Percentiles rank a stretch among this genome's conserved stretches.
These are phyloP conservation scores for Plutella xylostella DNA, from an alignment of 2,888 invertebrate genomes.

Conservation along the genomic window DNA sequence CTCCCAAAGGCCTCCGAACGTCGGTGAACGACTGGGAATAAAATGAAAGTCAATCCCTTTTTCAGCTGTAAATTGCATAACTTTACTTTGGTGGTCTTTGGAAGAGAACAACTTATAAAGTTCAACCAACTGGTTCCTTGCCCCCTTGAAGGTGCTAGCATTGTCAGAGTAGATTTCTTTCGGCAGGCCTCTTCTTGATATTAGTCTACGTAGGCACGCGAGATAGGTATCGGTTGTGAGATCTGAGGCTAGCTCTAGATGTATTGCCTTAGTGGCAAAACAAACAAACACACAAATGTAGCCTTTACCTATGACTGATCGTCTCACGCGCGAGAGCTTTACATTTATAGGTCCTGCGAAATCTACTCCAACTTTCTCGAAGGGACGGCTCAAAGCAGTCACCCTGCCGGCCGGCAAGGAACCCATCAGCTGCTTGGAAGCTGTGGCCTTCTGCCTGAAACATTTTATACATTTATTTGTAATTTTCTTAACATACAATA, in stretches of 20 bases:
- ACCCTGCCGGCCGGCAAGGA: slow-evolving; percentile 13
- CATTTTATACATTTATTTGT: slow-evolving; percentile 18
- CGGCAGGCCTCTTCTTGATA: not conserved
- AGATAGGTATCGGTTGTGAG: slow-evolving; percentile 2
- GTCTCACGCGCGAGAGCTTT: slow-evolving; percentile 13
- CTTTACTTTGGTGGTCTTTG: not conserved
- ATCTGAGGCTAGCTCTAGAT: slow-evolving; percentile 11
- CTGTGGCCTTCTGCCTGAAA: slow-evolving; percentile 15
- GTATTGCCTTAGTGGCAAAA: slow-evolving; percentile 14
- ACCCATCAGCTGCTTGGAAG: slow-evolving; percentile 17
- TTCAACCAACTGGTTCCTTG: not conserved
- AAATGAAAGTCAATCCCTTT: not conserved
- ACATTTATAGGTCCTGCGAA: slow-evolving; percentile 16
- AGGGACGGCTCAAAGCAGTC: slow-evolving; percentile 8
- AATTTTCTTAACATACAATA: slow-evolving; percentile 16
- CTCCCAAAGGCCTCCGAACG: not conserved
- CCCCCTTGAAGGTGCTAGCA: not conserved
- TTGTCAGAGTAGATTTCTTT: slow-evolving; percentile 1
- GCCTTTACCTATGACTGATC: slow-evolving; percentile 11
- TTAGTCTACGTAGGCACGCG: not conserved
- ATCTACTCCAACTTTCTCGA: slow-evolving; percentile 17
- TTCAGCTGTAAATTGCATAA: not conserved
- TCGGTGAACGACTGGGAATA: not conserved
- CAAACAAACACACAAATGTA: slow-evolving; percentile 16
- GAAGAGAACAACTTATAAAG: not conserved